phyloP scores from a whole-genome alignment of 2,797 vertebrate genomes.

The Anolis apletophallus region DNA sequence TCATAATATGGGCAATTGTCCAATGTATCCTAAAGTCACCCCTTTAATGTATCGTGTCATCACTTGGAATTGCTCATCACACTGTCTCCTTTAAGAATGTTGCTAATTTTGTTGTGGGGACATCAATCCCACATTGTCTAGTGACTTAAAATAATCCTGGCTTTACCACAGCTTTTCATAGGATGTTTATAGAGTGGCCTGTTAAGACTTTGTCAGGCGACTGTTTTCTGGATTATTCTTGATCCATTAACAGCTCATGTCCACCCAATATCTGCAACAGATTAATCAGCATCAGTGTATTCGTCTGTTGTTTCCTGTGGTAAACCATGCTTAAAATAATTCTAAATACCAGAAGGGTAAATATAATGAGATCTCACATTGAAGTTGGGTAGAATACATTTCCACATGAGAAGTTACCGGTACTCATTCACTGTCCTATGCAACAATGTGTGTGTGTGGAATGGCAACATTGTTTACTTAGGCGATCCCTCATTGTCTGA shows the following conservation, averaged over 20 bases:
- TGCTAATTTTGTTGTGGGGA: constrained; percentile 27
- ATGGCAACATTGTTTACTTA: too few relatives aligned
- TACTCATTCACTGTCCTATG: too few relatives aligned
- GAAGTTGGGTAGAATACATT: background rate
- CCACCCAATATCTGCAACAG: background rate
- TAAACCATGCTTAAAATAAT: background rate
- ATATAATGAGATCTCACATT: background rate
- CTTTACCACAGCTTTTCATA: background rate
- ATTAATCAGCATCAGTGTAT: background rate
- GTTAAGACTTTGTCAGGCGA: background rate
- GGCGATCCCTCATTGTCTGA: too few relatives aligned
- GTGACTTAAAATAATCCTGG: background rate
- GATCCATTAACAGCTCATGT: background rate
- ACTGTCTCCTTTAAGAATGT: constrained; percentile 45
- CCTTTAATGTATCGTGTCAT: constrained; percentile 69
- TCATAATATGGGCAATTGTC: constrained; percentile 74
- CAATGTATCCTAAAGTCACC: constrained; percentile 72
- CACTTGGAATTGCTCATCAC: constrained; percentile 73
- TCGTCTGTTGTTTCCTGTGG: background rate
- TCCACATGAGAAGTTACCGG: background rate
- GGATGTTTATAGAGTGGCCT: background rate
- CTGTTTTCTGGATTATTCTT: background rate
- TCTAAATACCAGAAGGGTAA: background rate
- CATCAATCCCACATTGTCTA: constrained; percentile 15
- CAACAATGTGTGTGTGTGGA: too few relatives aligned